phyloP scores from a whole-genome alignment of 2,888 invertebrate species.

The Rhogogaster chlorosoma region DNA sequence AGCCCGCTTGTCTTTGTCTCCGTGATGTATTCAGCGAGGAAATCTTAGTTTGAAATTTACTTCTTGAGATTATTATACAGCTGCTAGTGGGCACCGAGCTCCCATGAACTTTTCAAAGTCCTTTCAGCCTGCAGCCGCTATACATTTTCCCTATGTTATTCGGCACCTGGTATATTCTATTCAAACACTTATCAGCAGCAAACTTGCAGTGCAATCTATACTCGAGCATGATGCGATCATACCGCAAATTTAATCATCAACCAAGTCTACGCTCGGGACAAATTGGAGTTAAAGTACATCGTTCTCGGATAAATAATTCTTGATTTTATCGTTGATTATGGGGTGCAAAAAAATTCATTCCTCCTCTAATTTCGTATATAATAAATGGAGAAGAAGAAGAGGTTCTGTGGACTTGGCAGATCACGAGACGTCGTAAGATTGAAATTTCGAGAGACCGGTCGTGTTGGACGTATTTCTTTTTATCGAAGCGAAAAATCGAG shows the following conservation, averaged over 20 bases:
- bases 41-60: background rate
- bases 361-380: background rate
- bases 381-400: background rate
- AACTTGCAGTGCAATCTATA: constrained; percentile 2
- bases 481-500: constrained; percentile 29
- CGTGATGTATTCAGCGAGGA: background rate
- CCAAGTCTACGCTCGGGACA: background rate
- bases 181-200: constrained; percentile 27
- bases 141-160: background rate
- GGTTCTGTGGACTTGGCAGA: background rate
- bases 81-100: background rate
- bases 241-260: background rate
- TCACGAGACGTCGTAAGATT: background rate
- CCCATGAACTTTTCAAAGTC: constrained; percentile 11
- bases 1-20: background rate
- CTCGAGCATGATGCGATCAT: background rate
- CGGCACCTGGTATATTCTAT: constrained; percentile 10
- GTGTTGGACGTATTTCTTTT: background rate
- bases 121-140: background rate
- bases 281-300: background rate
- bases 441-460: background rate
- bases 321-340: background rate
- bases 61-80: background rate
- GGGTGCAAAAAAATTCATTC: background rate
- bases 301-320: background rate